Conservation (phyloP, 2,888 invertebrate genomes). For the Dascillus cervinus region DNA sequence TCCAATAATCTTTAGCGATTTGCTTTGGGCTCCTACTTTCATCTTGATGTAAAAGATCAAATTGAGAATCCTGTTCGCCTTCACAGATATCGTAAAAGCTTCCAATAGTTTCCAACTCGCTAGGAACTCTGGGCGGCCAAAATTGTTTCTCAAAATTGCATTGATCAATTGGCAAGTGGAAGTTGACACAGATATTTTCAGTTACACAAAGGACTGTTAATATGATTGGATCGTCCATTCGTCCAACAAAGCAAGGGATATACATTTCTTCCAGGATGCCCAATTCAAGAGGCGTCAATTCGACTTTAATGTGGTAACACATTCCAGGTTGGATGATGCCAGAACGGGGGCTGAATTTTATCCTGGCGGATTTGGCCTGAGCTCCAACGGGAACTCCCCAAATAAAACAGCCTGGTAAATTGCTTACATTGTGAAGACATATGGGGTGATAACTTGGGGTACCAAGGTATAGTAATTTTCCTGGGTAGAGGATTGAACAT, state of each 20-base stretch:
- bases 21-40: no score
- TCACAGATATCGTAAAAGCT: no score
- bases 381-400: constrained; percentile 26
- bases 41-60: no score
- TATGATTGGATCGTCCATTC: constrained; percentile 24
- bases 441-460: constrained; percentile 25
- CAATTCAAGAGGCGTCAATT: constrained; percentile 27
- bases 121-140: constrained; percentile 27
- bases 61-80: no score
- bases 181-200: constrained; percentile 32
- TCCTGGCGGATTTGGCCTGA: constrained; percentile 27
- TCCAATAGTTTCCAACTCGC: no score
- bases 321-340: constrained; percentile 26
- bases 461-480: constrained; percentile 30
- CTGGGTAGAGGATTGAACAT: constrained; percentile 29
- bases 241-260: constrained; percentile 37
- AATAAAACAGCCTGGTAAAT: constrained; percentile 11
- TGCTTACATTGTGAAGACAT: constrained; percentile 30
- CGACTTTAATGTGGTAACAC: constrained; percentile 21
- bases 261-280: constrained; percentile 36
- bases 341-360: constrained; percentile 29
- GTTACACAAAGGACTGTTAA: constrained; percentile 35
- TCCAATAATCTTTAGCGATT: no score
- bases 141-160: constrained; percentile 20
- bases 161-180: constrained; percentile 31